Evolutionary conservation across 2,797 vertebrate genomes (phyloP), one percentile per base, ranked within the genome.

Genomic region (Zalophus californianus): DNA sequence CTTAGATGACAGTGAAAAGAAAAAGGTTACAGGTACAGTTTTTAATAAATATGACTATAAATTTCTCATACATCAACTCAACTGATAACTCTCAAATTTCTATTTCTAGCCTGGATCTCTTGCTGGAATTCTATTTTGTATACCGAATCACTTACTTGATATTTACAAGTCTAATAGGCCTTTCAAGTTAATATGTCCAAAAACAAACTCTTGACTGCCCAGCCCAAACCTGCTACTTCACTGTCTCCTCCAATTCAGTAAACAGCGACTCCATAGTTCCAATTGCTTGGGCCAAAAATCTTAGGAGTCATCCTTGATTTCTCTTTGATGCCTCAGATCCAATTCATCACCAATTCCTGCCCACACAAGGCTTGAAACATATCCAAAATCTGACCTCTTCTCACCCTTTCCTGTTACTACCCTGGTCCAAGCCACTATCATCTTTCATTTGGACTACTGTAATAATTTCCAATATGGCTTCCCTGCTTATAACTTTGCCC

Each of bases 261-360:
- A 97, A 85, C 48, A 91, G 73, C 32, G 27, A 77, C 68, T 92
- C 73, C n/a, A 48, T 27, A 60, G 68, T 90, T 89, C 4, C 50
- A 97, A 75, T 0, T 73, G 86, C 15, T n/a, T 90, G 58, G 50
- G 58, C 78, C 86, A 94, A 91, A 89, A 89, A 93, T 56, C 44
- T 78, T 82, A 66, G 82, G 52, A 85, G 85, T 95, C 44, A 78
- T 75, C 72, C 54, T 21, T 94, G 62, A 93, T 56, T 94, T 94
- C 29, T 68, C 70, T 88, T 91, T 93, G 52, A 95, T 88, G 54
- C 66, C 78, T 95, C 35, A 91, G 32, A 94, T 89, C 15, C 14
- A 95, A 95, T 86, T 97, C 38, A 93, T 89, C 78, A 88, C 78
- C 72, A 86, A 87, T 62, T 93, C 38, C 54, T 95, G 66, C 88